Base-by-base conservation (phyloP, 2,113 vertebrate genomes). In the Centropus unirufus region DNA sequence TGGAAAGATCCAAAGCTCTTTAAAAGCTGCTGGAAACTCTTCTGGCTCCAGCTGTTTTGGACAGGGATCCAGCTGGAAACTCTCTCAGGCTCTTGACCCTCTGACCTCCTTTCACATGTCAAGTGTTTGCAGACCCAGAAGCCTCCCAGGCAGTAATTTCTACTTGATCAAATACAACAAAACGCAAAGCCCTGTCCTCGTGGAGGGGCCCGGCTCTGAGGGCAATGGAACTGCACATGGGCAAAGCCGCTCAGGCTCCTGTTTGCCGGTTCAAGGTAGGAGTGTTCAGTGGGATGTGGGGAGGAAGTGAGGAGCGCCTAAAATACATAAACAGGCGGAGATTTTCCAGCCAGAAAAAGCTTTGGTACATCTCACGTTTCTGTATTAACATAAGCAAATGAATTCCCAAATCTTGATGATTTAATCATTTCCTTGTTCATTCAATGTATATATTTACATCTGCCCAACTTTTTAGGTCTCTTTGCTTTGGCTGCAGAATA, bases 361-460 rank as follows among this genome's bases (percentile, higher is more conserved):
- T 68, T 32, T 67, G 78, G 54, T 36, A 3, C 16, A 58, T 73
- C 91, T 95, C 87, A 92, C 11, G 0, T 89, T 94, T 76, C 91
- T 90, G 39, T 89, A 87, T 95, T 87, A 93, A 89, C 74, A 95
- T 77, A 90, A 87, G 85, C 83, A 96, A 93, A 93, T 46, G 26
- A 55, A 83, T 83, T 30, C 83, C 40, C n/a, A 58, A 32, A 64
- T 78, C 91, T 64, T 15, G 61, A 90, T 63, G n/a, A 47, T 8
- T 64, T 20, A 36, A 39, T 47, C 1, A 36, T 89, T 96, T 94
- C 89, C 89, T 92, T 52, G 54, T 82, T 66, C 34, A 0, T 54
- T 44, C 61, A 61, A 62, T 61, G 66, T n/a, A 83, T 70, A 72
- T 82, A 61, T 54, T 83, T 77, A 68, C 47, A 74, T 44, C 64